Evolutionary conservation across 2,797 vertebrate genomes (phyloP), one percentile per base, ranked within the genome.

Genomic region (Phrynocephalus guinanensis): DNA sequence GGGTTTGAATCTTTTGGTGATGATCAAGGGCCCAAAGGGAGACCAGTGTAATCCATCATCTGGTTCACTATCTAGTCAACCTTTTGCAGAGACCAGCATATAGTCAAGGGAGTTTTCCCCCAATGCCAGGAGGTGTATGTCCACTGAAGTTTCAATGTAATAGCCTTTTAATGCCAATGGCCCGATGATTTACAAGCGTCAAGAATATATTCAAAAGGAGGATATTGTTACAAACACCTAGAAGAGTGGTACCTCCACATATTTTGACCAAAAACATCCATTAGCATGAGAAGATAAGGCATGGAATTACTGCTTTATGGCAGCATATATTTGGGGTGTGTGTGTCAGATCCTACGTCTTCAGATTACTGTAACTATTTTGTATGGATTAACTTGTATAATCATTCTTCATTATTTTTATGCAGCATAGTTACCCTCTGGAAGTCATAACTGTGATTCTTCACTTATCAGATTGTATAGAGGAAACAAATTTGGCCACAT

Each of bases 1-100:
- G 86, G 76, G 13, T 30, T 90, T 16, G 11, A 93, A 85, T 91
- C 84, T 75, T 63, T 83, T 48, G 3, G 77, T 76, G 83, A 81
- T 72, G 71, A 22, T 28, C 73, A 93, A 93, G 83, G 67, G 18
- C 89, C 52, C 52, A 52, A 0, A 0, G 72, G 82, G 52, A 90
- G 63, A 77, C 84, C 68, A 63, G 3, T 68, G 60, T 67, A 68
- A 52, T 50, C 79, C 13, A 30, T 24, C 24, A 82, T 15, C 1
- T 87, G 88, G 30, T 72, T 84, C 77, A 83, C 6, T 71, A 82
- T 67, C 79, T 44, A 87, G 71, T 66, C 71, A 84, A 1, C 3
- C 76, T 83, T 66, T 38, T 71, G 83, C 3, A 86, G 85, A 50
- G 73, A 33, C 76, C 70, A 81, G 33, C 33, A 6, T 2, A 44